These are phyloP conservation scores for Hydropsyche betteni DNA, from an alignment of 2,888 invertebrate genomes.

Conservation along the genomic window DNA sequence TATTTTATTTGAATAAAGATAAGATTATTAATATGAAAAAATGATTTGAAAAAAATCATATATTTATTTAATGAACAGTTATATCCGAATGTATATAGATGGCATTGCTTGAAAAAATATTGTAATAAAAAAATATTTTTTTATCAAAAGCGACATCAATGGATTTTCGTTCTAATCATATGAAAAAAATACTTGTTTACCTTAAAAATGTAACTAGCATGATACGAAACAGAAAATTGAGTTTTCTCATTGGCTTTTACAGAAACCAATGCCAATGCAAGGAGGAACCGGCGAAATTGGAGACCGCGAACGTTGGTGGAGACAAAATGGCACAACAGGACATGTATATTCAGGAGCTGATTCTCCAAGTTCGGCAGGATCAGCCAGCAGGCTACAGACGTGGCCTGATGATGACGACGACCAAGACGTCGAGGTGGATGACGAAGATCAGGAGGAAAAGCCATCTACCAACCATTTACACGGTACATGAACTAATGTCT, in stretches of 20 bases:
- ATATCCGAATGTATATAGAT: no score
- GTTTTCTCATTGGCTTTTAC: slow-evolving; percentile 19
- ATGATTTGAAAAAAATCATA: no score
- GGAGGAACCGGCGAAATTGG: slow-evolving; percentile 40
- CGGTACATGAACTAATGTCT: background rate
- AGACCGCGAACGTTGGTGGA: slow-evolving; percentile 40
- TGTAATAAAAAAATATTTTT: no score
- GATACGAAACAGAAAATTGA: background rate
- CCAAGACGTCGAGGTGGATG: slow-evolving; percentile 53
- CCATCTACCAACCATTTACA: slow-evolving; percentile 23
- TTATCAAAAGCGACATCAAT: background rate
- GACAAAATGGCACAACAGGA: slow-evolving; percentile 22
- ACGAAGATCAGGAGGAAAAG: slow-evolving; percentile 44
- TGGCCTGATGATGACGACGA: slow-evolving; percentile 53
- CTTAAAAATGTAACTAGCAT: background rate
- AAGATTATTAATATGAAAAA: no score
- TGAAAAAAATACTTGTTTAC: background rate
- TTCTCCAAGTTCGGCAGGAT: slow-evolving; percentile 54
- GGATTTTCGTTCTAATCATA: background rate
- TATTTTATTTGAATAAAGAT: no score
- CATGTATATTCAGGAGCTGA: slow-evolving; percentile 43
- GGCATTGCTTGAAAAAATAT: no score
- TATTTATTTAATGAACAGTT: no score
- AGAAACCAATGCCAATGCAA: slow-evolving; percentile 48
- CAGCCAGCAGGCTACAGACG: slow-evolving; percentile 55